Evolutionary conservation across 2,113 vertebrate species (phyloP).

Genomic region (Thalassoma bifasciatum): DNA sequence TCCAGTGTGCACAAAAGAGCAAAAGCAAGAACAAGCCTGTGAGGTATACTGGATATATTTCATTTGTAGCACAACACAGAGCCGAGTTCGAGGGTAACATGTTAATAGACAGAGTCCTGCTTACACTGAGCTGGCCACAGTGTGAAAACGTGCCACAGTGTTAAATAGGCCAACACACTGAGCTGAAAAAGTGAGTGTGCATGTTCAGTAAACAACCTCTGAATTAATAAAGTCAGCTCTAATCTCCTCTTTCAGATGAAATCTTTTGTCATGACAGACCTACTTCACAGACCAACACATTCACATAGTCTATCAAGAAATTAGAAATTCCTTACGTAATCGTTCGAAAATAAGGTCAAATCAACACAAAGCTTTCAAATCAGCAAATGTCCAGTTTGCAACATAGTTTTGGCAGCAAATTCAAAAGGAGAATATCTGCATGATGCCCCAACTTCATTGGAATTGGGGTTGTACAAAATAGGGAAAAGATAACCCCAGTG

Average conservation of each 20-base stretch:
- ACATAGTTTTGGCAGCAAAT: no score
- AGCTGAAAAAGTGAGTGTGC: neutral
- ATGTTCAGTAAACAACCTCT: constrained; percentile 31
- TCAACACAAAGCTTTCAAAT: constrained; percentile 27
- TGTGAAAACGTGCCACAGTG: neutral
- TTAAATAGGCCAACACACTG: neutral
- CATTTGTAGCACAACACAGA: no score
- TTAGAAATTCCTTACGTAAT: constrained; percentile 20
- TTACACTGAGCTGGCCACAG: neutral
- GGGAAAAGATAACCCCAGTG: no score
- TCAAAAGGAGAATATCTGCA: no score
- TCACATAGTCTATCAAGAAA: neutral
- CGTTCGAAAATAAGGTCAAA: constrained; percentile 1
- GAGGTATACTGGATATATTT: no score
- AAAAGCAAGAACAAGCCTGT: no score
- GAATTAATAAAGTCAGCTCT: constrained; percentile 12
- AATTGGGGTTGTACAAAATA: no score
- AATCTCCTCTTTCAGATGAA: constrained; percentile 20
- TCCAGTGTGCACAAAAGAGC: no score
- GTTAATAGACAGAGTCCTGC: neutral
- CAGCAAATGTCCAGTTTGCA: constrained; percentile 24
- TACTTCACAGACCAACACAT: neutral
- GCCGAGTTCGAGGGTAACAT: no score
- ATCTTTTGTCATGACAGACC: neutral
- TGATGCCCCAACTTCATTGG: no score